Conservation (phyloP, 30 jellyfish, hydroid and myxozoan genomes). For the Rhopilema esculentum region DNA sequence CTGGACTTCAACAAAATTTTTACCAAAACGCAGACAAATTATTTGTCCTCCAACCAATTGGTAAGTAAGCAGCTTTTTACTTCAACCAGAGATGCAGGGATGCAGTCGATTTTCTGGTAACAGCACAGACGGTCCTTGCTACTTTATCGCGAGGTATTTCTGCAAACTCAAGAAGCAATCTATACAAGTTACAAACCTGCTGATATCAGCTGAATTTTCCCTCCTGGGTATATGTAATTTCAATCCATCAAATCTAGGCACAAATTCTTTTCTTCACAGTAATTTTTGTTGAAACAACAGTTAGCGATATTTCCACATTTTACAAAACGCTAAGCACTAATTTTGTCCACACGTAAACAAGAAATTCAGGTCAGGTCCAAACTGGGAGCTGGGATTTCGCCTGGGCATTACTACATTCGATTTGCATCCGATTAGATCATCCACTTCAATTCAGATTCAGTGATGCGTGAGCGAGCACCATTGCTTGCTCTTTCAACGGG, state of each 20-base stretch:
- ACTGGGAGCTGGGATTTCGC: constrained; percentile 51
- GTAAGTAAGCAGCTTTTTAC: too few relatives aligned
- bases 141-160: too few relatives aligned
- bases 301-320: constrained; percentile 5
- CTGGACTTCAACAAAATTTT: too few relatives aligned
- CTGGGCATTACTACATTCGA: constrained; percentile 61
- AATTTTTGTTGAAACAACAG: constrained; percentile 8
- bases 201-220: constrained; percentile 19
- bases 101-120: too few relatives aligned
- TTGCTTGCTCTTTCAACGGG: constrained; percentile 3
- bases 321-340: constrained; percentile 13
- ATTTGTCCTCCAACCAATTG: too few relatives aligned
- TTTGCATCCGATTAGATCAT: constrained; percentile 76
- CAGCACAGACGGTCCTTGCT: too few relatives aligned
- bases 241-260: constrained; percentile 51
- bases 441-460: constrained; percentile 45
- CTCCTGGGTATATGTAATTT: constrained; percentile 48
- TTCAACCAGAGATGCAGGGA: too few relatives aligned
- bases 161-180: not conserved
- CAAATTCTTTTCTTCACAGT: not conserved
- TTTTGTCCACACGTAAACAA: constrained; percentile 34
- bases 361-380: constrained; percentile 71
- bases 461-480: constrained; percentile 60
- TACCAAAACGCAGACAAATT: too few relatives aligned
- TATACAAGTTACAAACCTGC: constrained; percentile 52